Evolutionary conservation across 1,140 invertebrate species (phyloP), one percentile per base, ranked within the genome.

Genomic region (Apis laboriosa): DNA sequence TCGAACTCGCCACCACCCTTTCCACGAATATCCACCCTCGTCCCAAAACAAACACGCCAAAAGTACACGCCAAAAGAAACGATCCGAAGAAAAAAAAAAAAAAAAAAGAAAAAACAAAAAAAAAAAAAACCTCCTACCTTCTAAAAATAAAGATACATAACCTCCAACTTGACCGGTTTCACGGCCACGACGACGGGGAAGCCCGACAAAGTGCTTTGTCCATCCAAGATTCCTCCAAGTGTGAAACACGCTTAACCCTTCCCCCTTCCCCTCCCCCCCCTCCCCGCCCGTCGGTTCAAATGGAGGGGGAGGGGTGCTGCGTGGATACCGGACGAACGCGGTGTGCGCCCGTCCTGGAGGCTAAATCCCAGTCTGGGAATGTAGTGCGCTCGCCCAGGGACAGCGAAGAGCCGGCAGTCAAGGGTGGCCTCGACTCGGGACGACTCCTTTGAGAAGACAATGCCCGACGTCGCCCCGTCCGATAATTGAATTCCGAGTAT

Each of bases 281-380:
- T 34, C 2, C 34, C 34, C 5, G 11, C 55, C 7, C 53, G 9
- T 24, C 24, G 55, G 53, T n/a, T 15, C 13, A 12, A 73, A 43
- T 9, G 85, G 81, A 77, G 83, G 80, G 73, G 76, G 79, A 73
- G 76, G 84, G 79, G 84, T 88, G 74, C 56, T 34, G 34, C 34
- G 34, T 76, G 84, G 77, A 86, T 82, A 77, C 67, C 79, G 78
- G 61, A 28, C 53, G 9, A 43, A 49, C 71, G 78, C 77, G 86
- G 88, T 88, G 88, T 86, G 90, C 28, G 13, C 34, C 34, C 64
- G 77, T 91, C 89, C 91, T 90, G 91, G 90, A 92, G 92, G 92
- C 89, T 93, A 87, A 90, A 89, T 90, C 88, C 80, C 87, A 88
- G 93, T 93, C 92, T 93, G 92, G 89, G 93, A 93, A 92, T 93